Evolutionary conservation across 2,888 invertebrate genomes (phyloP), one percentile per base, ranked within the genome.

Genomic region (Lycia hirtaria): DNA sequence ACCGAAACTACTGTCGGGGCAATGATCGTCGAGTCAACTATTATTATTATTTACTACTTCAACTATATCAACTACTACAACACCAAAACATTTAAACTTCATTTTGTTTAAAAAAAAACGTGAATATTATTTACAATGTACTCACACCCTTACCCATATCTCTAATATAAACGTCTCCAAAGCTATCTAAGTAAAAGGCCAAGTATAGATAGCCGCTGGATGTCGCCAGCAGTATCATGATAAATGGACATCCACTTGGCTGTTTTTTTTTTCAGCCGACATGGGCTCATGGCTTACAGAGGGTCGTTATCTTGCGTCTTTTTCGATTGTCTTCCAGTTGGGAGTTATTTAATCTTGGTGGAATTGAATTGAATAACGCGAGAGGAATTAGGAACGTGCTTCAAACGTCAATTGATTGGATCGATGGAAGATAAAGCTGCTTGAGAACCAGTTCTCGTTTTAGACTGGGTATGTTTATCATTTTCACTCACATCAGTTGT

Each of bases 191-290:
- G 44, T 35, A 44, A 55, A 47, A 54, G 44, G 44, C 53, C 43
- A 22, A 49, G 43, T 38, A 41, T 47, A 55, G 47, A 55, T 52
- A 52, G 50, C 48, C 49, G 44, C 40, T 44, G 41, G 65, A 67
- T 65, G 72, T 72, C 68, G 69, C 48, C 33, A 56, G 35, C 71
- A 72, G 59, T 62, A 72, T 67, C 68, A 58, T 69, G 71, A 74
- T 76, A 72, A 75, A 76, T 76, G 67, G 64, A 43, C 65, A 66
- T 55, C 55, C 53, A 58, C 69, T 67, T 55, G 60, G 62, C 65
- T 68, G 68, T 60, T 68, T 62, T 64, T 59, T 59, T 59, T 50
- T 40, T 49, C 45, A 33, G 20, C 50, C 44, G 41, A 51, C 45
- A 51, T 40, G n/a, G 26, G 37, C 56, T 51, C 43, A 56, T 38